Evolutionary conservation across 2,888 invertebrate genomes (phyloP).

Genomic region (Melanophora roralis): DNA sequence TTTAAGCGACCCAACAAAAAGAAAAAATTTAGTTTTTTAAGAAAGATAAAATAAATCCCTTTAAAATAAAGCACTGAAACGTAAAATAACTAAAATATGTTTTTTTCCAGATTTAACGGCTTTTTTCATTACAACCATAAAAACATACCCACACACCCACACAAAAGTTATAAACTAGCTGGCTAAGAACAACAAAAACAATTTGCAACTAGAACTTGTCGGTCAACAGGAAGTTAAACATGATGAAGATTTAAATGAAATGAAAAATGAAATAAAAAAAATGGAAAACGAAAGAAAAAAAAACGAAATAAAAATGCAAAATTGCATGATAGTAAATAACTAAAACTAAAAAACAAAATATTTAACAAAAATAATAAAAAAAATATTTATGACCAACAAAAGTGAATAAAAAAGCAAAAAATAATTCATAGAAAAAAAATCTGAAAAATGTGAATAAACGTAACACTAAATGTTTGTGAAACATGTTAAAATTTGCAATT

Average conservation of each 20-base stretch:
- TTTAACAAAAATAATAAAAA: neutral
- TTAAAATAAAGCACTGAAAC: neutral
- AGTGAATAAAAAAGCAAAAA: neutral
- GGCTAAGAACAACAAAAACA: neutral
- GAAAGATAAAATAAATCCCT: neutral
- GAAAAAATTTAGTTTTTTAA: neutral
- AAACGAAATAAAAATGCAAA: conserved; percentile 44
- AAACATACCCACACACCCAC: neutral
- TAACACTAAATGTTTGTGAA: conserved; percentile 50
- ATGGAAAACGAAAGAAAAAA: conserved; percentile 13
- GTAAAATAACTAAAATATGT: conserved; percentile 15
- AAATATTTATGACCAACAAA: neutral
- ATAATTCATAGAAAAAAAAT: neutral
- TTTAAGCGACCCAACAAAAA: conserved; percentile 7
- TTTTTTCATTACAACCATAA: conserved; percentile 31
- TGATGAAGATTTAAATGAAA: conserved; percentile 33
- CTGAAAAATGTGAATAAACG: conserved; percentile 18
- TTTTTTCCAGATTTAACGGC: neutral
- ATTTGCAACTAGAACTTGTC: conserved; percentile 18
- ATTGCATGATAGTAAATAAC: conserved; percentile 50
- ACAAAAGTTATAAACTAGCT: too few species aligned
- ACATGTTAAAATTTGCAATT: conserved; percentile 66
- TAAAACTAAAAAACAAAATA: conserved; percentile 11
- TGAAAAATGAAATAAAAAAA: neutral
- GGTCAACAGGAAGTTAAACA: conserved; percentile 58